Evolutionary conservation across 2,113 vertebrate species (phyloP).

Genomic region (Sphaerodactylus townsendi): DNA sequence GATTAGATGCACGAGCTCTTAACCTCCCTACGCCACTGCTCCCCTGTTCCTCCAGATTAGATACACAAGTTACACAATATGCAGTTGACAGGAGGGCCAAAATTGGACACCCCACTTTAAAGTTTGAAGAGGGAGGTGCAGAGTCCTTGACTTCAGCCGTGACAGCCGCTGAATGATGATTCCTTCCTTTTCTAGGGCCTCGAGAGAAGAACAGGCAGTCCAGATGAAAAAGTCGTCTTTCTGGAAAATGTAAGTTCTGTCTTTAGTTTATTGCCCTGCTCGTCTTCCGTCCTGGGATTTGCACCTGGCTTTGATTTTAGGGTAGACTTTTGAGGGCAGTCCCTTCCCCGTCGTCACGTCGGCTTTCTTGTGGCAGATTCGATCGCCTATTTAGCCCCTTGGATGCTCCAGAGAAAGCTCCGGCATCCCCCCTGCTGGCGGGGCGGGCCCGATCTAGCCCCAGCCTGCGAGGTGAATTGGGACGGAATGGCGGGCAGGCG

Average conservation of each 20-base stretch:
- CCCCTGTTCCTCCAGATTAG: no score
- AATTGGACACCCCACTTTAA: no score
- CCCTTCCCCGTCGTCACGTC: not conserved
- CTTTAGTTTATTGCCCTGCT: no score
- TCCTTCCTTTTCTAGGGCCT: slow-evolving; percentile 15
- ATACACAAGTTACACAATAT: no score
- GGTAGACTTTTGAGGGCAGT: not conserved
- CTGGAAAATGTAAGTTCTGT: slow-evolving; percentile 48
- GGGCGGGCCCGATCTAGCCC: not conserved
- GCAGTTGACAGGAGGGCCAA: no score
- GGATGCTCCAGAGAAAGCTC: not conserved
- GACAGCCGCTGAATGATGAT: not conserved
- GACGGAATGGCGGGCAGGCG: not conserved
- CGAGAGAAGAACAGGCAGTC: slow-evolving; percentile 17
- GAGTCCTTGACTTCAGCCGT: no score
- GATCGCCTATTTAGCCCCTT: slow-evolving; percentile 42
- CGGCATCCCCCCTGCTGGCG: not conserved
- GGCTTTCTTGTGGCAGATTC: slow-evolving; percentile 22
- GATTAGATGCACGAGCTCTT: no score
- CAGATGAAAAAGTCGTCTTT: slow-evolving; percentile 55
- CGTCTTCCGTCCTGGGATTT: not conserved
- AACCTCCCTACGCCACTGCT: no score
- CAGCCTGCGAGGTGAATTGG: not conserved
- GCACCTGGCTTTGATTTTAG: not conserved
- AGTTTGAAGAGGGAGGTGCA: not conserved